A percentile compares a stretch with the other conserved stretches of the same genome.
These are phyloP conservation scores for Heliconius charithonia DNA, from an alignment of 2,888 invertebrate genomes.

Conservation along the genomic window DNA sequence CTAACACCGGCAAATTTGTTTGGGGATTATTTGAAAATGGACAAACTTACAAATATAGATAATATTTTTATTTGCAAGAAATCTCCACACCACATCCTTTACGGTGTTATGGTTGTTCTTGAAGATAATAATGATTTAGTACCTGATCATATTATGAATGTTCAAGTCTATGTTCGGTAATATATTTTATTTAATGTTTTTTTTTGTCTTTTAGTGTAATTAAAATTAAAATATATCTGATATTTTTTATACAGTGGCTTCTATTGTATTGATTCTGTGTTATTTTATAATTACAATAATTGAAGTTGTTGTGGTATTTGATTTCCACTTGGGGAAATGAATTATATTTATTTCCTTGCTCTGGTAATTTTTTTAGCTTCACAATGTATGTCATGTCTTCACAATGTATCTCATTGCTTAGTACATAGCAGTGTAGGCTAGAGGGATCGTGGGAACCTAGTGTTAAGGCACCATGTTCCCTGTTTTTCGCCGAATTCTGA, in stretches of 20 bases:
- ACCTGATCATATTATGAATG: constrained; percentile 40
- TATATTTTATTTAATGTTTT: constrained; percentile 9
- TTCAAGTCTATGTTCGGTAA: constrained; percentile 67
- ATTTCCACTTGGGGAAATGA: background rate
- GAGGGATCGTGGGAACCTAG: background rate
- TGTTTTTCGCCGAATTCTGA: background rate
- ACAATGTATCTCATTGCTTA: too few species aligned
- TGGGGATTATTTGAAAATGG: constrained; percentile 62
- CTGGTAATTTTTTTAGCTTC: background rate
- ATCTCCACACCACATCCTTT: constrained; percentile 65
- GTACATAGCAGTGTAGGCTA: background rate
- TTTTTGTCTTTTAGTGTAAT: background rate
- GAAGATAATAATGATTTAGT: constrained; percentile 42
- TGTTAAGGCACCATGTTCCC: background rate
- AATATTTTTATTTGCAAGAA: constrained; percentile 61
- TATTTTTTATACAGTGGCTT: too few species aligned
- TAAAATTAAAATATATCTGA: too few species aligned
- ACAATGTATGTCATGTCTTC: too few species aligned
- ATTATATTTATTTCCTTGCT: background rate
- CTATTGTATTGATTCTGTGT: too few species aligned
- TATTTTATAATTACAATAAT: too few species aligned
- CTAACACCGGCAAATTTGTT: constrained; percentile 57
- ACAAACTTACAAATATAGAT: constrained; percentile 48
- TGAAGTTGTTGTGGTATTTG: background rate
- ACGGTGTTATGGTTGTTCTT: constrained; percentile 65